Evolutionary conservation across 35 echinoderm and acorn worm species (phyloP).

Genomic region (Ophiothrix spiculata): DNA sequence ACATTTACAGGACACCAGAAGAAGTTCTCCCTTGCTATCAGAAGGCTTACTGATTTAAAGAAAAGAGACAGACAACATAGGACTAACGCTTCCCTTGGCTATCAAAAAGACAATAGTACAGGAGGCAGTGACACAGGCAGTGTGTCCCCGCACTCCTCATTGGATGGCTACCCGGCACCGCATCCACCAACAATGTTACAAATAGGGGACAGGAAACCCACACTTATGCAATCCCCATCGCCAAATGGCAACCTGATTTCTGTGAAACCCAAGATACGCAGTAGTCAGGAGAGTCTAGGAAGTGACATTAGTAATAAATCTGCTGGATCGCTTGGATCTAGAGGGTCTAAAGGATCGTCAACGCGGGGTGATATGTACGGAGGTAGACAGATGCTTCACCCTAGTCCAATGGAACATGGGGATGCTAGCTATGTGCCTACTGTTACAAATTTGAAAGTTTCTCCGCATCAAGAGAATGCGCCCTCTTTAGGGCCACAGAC

Average conservation of each 20-base stretch:
- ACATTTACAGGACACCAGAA: slow-evolving; percentile 82
- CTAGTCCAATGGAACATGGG: slow-evolving; percentile 20
- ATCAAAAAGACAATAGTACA: slow-evolving; percentile 29
- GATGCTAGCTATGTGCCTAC: slow-evolving; percentile 55
- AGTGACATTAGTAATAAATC: slow-evolving; percentile 81
- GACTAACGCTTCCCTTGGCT: neutral
- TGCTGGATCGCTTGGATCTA: slow-evolving; percentile 51
- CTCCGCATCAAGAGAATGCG: slow-evolving; percentile 4
- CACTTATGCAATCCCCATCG: slow-evolving; percentile 44
- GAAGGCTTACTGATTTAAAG: slow-evolving; percentile 71
- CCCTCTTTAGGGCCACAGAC: neutral
- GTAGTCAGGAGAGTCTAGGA: slow-evolving; percentile 82
- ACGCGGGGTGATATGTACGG: neutral
- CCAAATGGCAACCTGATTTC: slow-evolving; percentile 41
- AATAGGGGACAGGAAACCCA: neutral
- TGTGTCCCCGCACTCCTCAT: slow-evolving; percentile 61
- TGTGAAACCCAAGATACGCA: slow-evolving; percentile 44
- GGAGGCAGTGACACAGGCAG: slow-evolving; percentile 62
- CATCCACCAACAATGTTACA: slow-evolving; percentile 21
- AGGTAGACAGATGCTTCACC: slow-evolving; percentile 25
- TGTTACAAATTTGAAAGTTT: slow-evolving; percentile 41
- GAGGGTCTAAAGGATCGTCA: slow-evolving; percentile 35
- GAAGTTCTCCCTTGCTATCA: slow-evolving; percentile 85
- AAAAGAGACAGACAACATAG: slow-evolving; percentile 32
- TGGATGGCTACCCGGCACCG: slow-evolving; percentile 53